phyloP scores from a whole-genome alignment of 2,797 vertebrate species.

The Sternotherus odoratus region DNA sequence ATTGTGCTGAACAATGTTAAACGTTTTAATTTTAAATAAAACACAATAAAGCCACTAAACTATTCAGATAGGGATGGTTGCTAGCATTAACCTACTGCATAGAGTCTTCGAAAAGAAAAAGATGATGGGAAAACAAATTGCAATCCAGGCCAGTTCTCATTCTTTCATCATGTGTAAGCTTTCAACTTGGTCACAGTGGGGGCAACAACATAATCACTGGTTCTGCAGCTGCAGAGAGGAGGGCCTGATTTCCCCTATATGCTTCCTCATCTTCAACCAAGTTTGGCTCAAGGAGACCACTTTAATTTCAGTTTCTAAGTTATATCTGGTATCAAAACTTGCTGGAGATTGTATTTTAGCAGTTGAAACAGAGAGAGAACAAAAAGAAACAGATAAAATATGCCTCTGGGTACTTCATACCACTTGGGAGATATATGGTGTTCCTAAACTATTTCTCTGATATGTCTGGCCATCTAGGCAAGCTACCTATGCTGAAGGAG shows the following conservation, averaged over 20 bases:
- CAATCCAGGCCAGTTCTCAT: background rate
- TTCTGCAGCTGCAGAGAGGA: background rate
- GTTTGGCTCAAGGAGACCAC: accelerated
- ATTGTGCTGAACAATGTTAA: too few species aligned
- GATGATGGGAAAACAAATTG: background rate
- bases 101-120: background rate
- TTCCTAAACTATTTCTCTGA: background rate
- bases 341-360: background rate
- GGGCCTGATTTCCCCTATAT: background rate
- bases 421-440: background rate
- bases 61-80: conserved; percentile 37
- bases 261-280: background rate
- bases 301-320: background rate
- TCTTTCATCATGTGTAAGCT: background rate
- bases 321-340: background rate
- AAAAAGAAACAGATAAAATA: background rate
- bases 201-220: background rate
- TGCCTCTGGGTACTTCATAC: background rate
- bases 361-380: background rate
- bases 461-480: background rate
- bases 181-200: background rate
- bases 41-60: conserved; percentile 39
- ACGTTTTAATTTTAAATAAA: background rate
- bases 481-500: background rate
- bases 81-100: background rate